Base-by-base conservation (phyloP, 2,888 invertebrate genomes). In the Periphyllus acericola region DNA sequence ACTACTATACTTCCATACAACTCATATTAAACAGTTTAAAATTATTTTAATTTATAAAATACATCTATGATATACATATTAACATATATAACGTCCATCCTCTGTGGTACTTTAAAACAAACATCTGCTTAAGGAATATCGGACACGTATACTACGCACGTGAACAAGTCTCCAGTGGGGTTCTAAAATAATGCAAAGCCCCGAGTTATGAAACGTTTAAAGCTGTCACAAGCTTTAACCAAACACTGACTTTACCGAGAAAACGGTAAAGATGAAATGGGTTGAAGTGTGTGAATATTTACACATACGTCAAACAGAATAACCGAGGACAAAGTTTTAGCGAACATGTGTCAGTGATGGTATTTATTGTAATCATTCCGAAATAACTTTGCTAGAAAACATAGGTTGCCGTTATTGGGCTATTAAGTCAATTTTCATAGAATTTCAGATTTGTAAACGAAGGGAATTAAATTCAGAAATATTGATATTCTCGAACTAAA, bases 221-320 rank as follows among this genome's bases (percentile, higher is more conserved):
- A 76, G 40, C 83, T 84, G 83, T 84, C 75, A n/a, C n/a, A 84
- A 75, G 60, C 75, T 75, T 40, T 55, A 84, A 84, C 83, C 60
- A 83, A n/a, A 74, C 55, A 75, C 60, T 29, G 83, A 60, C 40
- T 60, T 75, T 32, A 75, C 83, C 29, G 75, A 75, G 83, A 83
- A 74, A 74, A 74, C 40, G 1, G 60, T 66, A 32, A 84, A 84
- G 83, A 75, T 66, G 75, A 84, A 66, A 75, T 75, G 83, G 83
- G 83, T 75, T 36, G 75, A 83, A 66, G 75, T 32, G 40, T 75
- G 66, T 66, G 32, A 75, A 76, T 66, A 81, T 68, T 40, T 68
- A 84, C 5, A 32, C 40, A 84, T 5, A 46, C 40, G 66, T 66
- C 75, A 29, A 66, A 40, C 66, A 29, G 19, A 75, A 83, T 60